A percentile compares a stretch with the other conserved stretches of the same genome.
Evolutionary conservation across 1,140 invertebrate genomes (phyloP).

Genomic region (Reticulitermes speratus): DNA sequence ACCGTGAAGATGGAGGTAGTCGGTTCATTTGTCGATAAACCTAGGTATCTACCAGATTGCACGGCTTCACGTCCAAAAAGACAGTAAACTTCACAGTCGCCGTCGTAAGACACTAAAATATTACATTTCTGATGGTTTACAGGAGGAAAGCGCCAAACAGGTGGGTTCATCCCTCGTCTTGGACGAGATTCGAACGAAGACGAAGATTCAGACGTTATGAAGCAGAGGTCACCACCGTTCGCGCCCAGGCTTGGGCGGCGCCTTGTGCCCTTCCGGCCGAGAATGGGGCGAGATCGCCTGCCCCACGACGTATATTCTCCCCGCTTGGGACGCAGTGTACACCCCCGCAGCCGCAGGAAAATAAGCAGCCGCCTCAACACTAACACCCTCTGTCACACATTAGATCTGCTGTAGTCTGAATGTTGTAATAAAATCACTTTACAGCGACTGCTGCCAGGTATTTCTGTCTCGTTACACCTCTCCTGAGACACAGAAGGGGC

Average conservation of each 20-base stretch:
- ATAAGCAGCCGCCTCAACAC: not conserved
- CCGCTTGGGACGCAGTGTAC: constrained; percentile 17
- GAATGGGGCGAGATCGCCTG: not conserved
- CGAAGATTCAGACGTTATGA: not conserved
- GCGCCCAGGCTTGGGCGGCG: not conserved
- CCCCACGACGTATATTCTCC: constrained; percentile 19
- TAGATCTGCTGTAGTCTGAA: not conserved
- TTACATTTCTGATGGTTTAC: not conserved
- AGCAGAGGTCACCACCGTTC: constrained; percentile 16
- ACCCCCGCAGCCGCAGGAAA: not conserved
- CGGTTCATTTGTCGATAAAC: no score
- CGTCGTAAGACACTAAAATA: no score
- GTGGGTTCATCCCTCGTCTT: not conserved
- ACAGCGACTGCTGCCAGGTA: no score
- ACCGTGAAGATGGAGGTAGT: no score
- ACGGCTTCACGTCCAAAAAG: no score
- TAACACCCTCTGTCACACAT: not conserved
- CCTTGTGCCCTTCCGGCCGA: constrained; percentile 4
- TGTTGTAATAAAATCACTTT: not conserved
- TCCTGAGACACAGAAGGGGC: not conserved
- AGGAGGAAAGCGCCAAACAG: not conserved
- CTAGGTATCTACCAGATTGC: no score
- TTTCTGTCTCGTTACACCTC: no score
- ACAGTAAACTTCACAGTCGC: no score
- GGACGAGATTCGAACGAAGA: not conserved